A percentile compares a stretch with the other conserved stretches of the same genome.
phyloP scores from a whole-genome alignment of 2,113 vertebrate genomes.

The Phalacrocorax aristotelis region DNA sequence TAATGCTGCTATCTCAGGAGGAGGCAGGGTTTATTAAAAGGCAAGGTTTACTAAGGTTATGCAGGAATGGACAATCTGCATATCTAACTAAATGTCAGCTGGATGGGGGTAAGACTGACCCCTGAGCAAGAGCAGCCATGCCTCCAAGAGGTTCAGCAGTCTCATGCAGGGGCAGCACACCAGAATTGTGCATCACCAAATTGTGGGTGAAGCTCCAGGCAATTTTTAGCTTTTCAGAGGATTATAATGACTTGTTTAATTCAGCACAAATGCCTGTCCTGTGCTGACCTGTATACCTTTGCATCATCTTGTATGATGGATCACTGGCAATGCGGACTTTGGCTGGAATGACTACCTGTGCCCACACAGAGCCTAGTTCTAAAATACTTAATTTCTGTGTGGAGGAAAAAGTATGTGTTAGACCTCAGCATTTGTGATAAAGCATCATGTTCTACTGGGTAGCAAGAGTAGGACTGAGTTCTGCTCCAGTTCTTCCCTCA shows the following conservation, averaged over 20 bases:
- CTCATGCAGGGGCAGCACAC: neutral
- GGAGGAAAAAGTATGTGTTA: neutral
- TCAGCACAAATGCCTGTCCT: neutral
- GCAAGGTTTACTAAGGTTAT: neutral
- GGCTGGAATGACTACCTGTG: neutral
- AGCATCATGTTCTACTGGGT: neutral
- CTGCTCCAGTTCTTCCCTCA: neutral
- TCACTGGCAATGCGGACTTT: neutral
- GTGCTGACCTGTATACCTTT: neutral
- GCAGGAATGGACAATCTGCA: neutral
- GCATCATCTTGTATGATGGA: neutral
- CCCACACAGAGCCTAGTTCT: neutral
- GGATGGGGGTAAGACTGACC: neutral
- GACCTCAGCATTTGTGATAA: neutral
- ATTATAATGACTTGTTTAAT: neutral
- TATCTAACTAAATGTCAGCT: neutral
- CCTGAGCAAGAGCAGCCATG: accelerated
- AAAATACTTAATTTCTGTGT: neutral
- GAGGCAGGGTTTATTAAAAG: neutral
- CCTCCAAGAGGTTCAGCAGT: neutral
- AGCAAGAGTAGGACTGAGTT: neutral
- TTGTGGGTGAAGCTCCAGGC: neutral
- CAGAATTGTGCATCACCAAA: neutral
- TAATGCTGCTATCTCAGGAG: neutral
- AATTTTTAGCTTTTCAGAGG: neutral